Percentiles rank a stretch among this genome's conserved stretches.
Conservation (phyloP, 2,113 vertebrate genomes). For the Gopherus evgoodei region DNA sequence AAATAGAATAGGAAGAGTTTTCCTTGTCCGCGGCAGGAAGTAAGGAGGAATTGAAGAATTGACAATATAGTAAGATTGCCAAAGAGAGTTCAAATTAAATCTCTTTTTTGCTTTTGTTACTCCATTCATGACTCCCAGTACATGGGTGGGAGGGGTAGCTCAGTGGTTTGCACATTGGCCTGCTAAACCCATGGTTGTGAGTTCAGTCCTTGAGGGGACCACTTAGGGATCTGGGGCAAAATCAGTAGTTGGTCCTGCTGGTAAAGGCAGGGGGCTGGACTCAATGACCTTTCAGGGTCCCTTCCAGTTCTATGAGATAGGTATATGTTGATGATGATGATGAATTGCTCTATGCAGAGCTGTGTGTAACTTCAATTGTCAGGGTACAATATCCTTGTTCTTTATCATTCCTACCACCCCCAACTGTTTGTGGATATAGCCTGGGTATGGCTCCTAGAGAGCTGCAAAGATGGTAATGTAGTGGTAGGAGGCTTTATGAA, state of each 20-base stretch:
- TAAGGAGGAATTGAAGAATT: neutral
- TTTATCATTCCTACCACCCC: neutral
- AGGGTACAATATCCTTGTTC: neutral
- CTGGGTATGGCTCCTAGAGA: neutral
- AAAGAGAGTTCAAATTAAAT: neutral
- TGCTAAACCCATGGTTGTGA: too few species aligned
- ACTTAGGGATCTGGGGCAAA: too few species aligned
- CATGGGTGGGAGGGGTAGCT: too few species aligned
- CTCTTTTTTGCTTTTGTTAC: neutral
- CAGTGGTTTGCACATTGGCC: too few species aligned
- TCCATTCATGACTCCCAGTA: fast-evolving
- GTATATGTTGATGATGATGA: neutral
- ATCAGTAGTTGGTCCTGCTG: too few species aligned
- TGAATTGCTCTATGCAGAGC: neutral
- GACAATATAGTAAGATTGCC: neutral
- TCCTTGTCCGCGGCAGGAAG: neutral
- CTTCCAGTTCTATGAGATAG: too few species aligned
- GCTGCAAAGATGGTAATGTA: neutral
- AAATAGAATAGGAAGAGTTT: neutral
- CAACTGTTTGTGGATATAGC: neutral
- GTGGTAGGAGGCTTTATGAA: neutral
- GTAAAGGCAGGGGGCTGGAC: too few species aligned
- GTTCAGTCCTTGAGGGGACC: too few species aligned
- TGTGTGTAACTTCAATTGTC: neutral
- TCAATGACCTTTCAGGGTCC: too few species aligned